phyloP scores from a whole-genome alignment of 2,888 invertebrate species.

The Mamestra brassicae region DNA sequence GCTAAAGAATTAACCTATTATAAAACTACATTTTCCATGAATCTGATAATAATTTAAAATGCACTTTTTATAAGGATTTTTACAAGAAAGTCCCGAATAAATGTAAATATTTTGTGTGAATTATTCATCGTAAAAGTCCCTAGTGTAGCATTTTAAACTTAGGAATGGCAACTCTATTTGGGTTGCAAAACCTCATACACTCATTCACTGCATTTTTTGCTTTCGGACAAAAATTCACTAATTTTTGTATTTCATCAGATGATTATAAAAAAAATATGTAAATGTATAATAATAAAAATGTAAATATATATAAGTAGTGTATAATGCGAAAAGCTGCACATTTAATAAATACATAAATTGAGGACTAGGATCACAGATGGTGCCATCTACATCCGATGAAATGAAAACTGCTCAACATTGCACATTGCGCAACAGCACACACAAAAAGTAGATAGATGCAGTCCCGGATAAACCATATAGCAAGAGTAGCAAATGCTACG shows the following conservation, averaged over 20 bases:
- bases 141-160: slow-evolving; percentile 24
- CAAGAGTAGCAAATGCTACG: too few species aligned
- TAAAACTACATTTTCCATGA: neutral
- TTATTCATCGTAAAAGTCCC: too few species aligned
- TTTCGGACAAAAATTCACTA: too few species aligned
- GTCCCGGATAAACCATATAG: too few species aligned
- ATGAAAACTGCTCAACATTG: neutral
- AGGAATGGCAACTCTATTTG: slow-evolving; percentile 23
- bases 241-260: neutral
- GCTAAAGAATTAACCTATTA: neutral
- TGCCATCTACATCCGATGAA: slow-evolving; percentile 4
- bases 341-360: neutral
- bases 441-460: neutral
- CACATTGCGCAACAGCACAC: neutral
- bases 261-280: too few species aligned
- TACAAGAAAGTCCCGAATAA: neutral
- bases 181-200: slow-evolving; percentile 1
- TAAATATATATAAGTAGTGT: too few species aligned
- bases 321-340: neutral
- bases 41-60: neutral
- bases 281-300: too few species aligned
- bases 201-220: neutral
- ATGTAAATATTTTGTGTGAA: neutral
- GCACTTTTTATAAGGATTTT: neutral
- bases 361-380: too few species aligned